Conservation (phyloP, 2,797 vertebrate species). For the Synaphobranchus kaupii region DNA sequence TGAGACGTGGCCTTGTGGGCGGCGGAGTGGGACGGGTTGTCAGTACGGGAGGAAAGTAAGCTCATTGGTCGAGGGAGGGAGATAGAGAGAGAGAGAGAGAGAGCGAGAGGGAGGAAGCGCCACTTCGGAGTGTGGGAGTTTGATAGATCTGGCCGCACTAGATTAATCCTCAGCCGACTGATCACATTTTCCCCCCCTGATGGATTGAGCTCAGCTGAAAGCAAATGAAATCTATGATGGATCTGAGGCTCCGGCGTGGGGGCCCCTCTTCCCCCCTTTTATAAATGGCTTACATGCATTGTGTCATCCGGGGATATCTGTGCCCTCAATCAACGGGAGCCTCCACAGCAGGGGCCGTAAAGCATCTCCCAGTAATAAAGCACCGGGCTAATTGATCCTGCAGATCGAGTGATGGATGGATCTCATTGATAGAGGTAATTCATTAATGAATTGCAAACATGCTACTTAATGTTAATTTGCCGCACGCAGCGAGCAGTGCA, state of each 20-base stretch:
- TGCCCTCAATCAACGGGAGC: conserved; percentile 26
- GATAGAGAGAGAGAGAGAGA: conserved; percentile 47
- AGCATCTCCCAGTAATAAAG: not conserved
- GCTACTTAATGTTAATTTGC: conserved; percentile 32
- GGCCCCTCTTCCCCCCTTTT: conserved; percentile 24
- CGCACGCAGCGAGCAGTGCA: not conserved
- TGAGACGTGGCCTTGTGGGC: conserved; percentile 47
- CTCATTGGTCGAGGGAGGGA: too few species aligned
- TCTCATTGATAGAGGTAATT: conserved; percentile 20
- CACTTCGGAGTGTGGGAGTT: conserved; percentile 31
- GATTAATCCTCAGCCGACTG: conserved; percentile 53
- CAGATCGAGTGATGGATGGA: conserved; percentile 13
- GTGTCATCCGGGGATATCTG: conserved; percentile 1
- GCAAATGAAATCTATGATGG: conserved; percentile 44
- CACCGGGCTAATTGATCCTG: conserved; percentile 6
- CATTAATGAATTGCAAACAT: conserved; percentile 22
- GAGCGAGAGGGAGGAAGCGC: conserved; percentile 43
- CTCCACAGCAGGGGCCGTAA: not conserved
- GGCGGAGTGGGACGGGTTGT: conserved; percentile 49
- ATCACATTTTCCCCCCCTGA: conserved; percentile 43
- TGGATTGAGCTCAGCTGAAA: conserved; percentile 49
- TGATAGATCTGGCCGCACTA: conserved; percentile 61
- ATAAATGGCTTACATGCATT: conserved; percentile 29
- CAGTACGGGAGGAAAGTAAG: too few species aligned
- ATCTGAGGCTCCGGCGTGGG: conserved; percentile 41